Evolutionary conservation across 2,113 vertebrate genomes (phyloP), one percentile per base, ranked within the genome.

Genomic region (Falco punctatus): DNA sequence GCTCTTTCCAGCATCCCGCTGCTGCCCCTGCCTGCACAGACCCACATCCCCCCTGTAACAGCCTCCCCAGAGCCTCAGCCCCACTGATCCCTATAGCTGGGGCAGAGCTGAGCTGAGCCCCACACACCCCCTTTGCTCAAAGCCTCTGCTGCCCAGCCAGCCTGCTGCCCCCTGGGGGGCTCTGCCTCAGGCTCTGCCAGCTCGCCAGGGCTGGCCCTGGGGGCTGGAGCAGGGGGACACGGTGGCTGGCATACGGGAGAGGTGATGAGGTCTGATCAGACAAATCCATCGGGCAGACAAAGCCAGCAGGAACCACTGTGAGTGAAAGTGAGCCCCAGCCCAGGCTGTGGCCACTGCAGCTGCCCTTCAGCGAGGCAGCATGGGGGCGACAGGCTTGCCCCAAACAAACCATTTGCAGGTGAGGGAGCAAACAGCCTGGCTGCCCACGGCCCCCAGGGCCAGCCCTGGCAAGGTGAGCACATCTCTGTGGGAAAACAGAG

Each of bases 321-420:
- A 42, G 69, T 17, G 69, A 61, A 35, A 62, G 74, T 11, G 57
- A 82, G 57, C 57, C n/a, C 48, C 48, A 27, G 38, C 46, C 38
- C 12, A 3, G 24, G 14, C 74, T 66, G 73, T 0, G 1, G 58
- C 32, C 2, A 3, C 32, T 20, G 58, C 66, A 58, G 59, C 89
- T 52, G 65, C n/a, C 5, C 44, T 2, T 11, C 0, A 12, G 66
- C 0, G 1, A 69, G 33, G 1, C 1, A 2, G 38, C 8, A 2
- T 0, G 1, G 13, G 6, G 14, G 14, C 11, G 9, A 44, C 2
- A 1, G n/a, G 65, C 72, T 67, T 13, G 15, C 73, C 0, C 77
- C 65, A 49, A 21, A n/a, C 30, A 32, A 52, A 35, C 26, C 2
- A 0, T 54, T 70, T 16, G 0, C 26, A 35, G 38, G 59, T 33